Evolutionary conservation across 2,888 invertebrate species (phyloP), one percentile per base, ranked within the genome.

Genomic region (Cosmopolites sordidus): DNA sequence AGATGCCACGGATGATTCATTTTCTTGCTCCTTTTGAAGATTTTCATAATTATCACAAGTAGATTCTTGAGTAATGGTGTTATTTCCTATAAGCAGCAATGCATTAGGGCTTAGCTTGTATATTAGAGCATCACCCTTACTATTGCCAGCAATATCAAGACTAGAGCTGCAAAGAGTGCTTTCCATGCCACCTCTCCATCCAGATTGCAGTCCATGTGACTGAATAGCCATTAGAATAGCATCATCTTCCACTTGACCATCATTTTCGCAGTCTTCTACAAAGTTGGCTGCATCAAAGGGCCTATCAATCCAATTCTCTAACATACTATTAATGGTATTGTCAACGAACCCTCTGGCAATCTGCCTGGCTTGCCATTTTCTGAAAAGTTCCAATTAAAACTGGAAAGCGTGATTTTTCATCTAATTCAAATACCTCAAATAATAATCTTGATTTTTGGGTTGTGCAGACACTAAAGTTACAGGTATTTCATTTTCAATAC

Each of bases 201-300:
- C 57, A 9, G 64, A 63, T 37, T 82, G 83, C 51, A 87, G 71
- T 0, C 86, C 86, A 66, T 86, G 84, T 46, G 83, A 83, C 48
- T 82, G 82, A 63, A 87, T 87, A 2, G 87, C 87, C 86, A 86
- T 86, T 22, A 83, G 73, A 49, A 87, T 86, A 1, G 85, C 86
- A 67, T 83, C 83, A 65, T 86, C 83, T 72, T 85, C 86, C 65
- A 86, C 57, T 50, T 55, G 40, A 27, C 81, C 79, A 57, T 78
- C 79, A 39, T 75, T 77, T 6, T 78, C 78, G 30, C 78, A 69
- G 59, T 80, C 77, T 60, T 81, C 80, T 12, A 80, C 75, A 53
- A 79, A 77, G 53, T 80, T 78, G 14, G 76, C 75, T 27, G 78
- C 77, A 39, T 80, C 73, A 41, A 77, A 66, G 9, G 80, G 78